phyloP scores from a whole-genome alignment of 2,113 vertebrate genomes.

The Ammospiza nelsoni region DNA sequence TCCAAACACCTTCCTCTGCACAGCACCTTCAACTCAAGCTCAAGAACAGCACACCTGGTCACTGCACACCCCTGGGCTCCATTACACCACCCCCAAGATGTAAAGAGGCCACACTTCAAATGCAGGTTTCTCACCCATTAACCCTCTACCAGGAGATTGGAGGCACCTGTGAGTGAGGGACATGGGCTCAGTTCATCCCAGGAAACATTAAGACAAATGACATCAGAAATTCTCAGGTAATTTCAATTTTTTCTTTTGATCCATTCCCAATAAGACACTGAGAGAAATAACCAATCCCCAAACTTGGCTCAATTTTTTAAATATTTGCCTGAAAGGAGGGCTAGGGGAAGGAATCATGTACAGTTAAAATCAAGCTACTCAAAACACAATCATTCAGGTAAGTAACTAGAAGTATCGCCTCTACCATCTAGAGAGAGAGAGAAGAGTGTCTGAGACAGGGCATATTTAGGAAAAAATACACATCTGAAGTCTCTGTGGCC shows the following conservation, averaged over 20 bases:
- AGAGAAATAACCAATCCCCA: conserved; percentile 22
- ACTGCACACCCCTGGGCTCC: neutral
- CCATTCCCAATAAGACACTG: conserved; percentile 18
- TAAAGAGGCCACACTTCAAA: neutral
- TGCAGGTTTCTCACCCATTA: neutral
- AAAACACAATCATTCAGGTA: conserved; percentile 68
- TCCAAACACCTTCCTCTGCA: neutral
- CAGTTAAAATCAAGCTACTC: conserved; percentile 66
- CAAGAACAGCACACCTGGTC: neutral
- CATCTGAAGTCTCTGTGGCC: conserved; percentile 66
- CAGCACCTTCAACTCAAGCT: neutral
- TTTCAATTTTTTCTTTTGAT: conserved; percentile 45
- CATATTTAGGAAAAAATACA: conserved; percentile 63
- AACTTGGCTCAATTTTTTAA: conserved; percentile 47
- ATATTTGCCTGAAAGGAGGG: conserved; percentile 43
- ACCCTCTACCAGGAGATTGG: neutral
- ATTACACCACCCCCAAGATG: neutral
- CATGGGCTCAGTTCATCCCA: neutral
- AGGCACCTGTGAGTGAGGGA: neutral
- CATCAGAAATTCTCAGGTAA: conserved; percentile 5
- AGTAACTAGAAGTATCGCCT: conserved; percentile 65
- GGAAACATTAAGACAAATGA: conserved; percentile 20
- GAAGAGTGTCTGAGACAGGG: conserved; percentile 54
- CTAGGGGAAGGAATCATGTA: conserved; percentile 23
- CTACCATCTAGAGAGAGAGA: conserved; percentile 66